These are phyloP conservation scores for Sinosuthora webbiana DNA, from an alignment of 2,113 vertebrate genomes.

Conservation along the genomic window DNA sequence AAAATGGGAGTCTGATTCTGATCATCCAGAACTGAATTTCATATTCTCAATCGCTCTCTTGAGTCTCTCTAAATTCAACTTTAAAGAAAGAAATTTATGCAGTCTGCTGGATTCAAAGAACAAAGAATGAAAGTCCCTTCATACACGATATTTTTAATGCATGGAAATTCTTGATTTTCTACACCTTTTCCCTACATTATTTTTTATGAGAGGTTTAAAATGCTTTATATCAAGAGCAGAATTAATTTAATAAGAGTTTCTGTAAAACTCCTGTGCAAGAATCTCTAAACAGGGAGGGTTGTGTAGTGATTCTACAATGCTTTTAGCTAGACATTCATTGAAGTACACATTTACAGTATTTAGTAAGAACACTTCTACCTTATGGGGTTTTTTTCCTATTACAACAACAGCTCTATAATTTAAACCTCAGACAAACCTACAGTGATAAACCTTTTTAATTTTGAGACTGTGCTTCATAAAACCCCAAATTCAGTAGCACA, in stretches of 20 bases:
- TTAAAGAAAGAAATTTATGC: background rate
- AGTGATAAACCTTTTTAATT: background rate
- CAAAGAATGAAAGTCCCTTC: background rate
- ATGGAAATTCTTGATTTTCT: background rate
- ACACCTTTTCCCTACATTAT: background rate
- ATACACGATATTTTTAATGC: background rate
- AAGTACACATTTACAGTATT: background rate
- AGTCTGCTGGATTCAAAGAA: background rate
- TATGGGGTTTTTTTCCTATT: accelerated
- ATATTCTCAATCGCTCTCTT: background rate
- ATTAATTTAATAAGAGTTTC: background rate
- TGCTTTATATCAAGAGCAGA: background rate
- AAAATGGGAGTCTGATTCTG: background rate
- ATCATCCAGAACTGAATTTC: background rate
- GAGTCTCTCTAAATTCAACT: background rate
- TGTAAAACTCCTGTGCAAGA: background rate
- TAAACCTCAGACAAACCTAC: background rate
- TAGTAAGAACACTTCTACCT: background rate
- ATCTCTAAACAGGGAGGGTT: background rate
- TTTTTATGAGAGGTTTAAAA: background rate
- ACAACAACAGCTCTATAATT: background rate
- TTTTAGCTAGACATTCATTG: background rate
- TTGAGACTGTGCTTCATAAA: background rate
- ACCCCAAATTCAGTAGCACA: accelerated
- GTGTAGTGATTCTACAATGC: background rate